phyloP scores from a whole-genome alignment of 1,140 invertebrate genomes.

The Chelonus insularis region DNA sequence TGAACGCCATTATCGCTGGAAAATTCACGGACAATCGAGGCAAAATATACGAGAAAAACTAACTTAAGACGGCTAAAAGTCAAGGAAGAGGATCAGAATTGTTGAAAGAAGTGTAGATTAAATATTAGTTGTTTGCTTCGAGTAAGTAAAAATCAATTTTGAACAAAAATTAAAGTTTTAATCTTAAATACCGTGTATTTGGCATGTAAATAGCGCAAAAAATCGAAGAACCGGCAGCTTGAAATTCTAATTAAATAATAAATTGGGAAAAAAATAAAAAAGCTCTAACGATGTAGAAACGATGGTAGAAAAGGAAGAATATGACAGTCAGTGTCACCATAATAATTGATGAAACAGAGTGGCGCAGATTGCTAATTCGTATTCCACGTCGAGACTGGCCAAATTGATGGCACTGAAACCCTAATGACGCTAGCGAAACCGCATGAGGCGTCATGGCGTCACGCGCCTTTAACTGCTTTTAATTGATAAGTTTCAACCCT shows the following conservation, averaged over 20 bases:
- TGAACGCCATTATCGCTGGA: constrained; percentile 1
- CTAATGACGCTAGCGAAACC: constrained; percentile 21
- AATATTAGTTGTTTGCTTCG: constrained; percentile 15
- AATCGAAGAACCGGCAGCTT: no score
- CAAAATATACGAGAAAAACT: neutral
- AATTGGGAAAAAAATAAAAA: neutral
- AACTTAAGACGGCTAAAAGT: neutral
- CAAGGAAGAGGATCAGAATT: neutral
- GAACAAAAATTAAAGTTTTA: no score
- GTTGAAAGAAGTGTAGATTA: neutral
- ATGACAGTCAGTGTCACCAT: constrained; percentile 10
- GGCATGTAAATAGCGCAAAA: no score
- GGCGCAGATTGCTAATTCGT: constrained; percentile 29
- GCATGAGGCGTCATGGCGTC: constrained; percentile 11
- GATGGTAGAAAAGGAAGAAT: neutral
- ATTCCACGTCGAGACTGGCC: constrained; percentile 24
- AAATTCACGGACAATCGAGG: neutral
- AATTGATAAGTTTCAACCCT: constrained; percentile 15
- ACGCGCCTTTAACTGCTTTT: constrained; percentile 16
- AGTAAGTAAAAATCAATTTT: neutral
- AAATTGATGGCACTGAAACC: constrained; percentile 27
- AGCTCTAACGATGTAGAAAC: neutral
- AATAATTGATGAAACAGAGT: constrained; percentile 29
- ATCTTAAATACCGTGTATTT: no score
- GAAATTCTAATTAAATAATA: neutral